Conservation (phyloP, 2,888 invertebrate species). For the Halictus quadricinctus region DNA sequence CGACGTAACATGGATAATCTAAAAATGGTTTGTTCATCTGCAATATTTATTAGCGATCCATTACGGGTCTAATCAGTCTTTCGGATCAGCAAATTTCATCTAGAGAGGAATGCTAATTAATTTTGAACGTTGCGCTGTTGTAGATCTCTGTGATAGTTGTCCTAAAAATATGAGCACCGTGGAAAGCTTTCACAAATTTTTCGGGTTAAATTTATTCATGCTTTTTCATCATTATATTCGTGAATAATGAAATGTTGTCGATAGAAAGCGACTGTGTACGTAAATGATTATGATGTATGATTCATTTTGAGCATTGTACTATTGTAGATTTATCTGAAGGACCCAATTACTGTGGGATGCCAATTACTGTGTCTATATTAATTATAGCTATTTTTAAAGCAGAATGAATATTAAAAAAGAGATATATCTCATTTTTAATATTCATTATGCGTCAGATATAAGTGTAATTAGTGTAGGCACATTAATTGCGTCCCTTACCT, state of each 20-base stretch:
- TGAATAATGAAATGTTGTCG: background rate
- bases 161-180: background rate
- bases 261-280: background rate
- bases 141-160: background rate
- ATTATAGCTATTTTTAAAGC: too few relatives aligned
- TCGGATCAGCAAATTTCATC: background rate
- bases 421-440: too few relatives aligned
- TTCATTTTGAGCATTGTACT: background rate
- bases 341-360: too few relatives aligned
- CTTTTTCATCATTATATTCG: background rate
- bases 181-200: background rate
- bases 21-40: constrained; percentile 34
- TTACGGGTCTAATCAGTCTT: background rate
- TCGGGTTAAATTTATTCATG: background rate
- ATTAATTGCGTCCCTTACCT: too few relatives aligned
- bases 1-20: background rate
- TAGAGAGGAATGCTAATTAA: background rate
- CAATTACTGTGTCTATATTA: too few relatives aligned
- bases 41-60: background rate
- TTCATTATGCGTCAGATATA: too few relatives aligned
- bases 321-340: background rate
- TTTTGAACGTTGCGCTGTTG: background rate
- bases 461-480: too few relatives aligned
- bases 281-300: background rate
- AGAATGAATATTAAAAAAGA: too few relatives aligned